Evolutionary conservation across 1,140 invertebrate genomes (phyloP).

Genomic region (Coenobita brevimanus): DNA sequence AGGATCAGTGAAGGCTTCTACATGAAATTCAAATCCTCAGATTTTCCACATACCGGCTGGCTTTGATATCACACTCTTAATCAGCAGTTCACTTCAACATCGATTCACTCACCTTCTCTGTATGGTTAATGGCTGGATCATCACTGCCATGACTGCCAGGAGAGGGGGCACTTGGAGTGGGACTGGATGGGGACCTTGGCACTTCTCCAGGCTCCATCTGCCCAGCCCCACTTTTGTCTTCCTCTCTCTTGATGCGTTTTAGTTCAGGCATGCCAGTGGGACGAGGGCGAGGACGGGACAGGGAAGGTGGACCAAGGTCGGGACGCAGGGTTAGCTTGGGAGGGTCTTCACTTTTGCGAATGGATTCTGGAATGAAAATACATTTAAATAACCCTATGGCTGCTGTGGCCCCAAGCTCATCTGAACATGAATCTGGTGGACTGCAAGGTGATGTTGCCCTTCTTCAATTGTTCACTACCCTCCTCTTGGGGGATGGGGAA

Average conservation of each 20-base stretch:
- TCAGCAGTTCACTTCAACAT: too few species aligned
- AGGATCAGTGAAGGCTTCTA: too few species aligned
- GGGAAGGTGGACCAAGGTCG: slow-evolving; percentile 36
- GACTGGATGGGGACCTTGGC: slow-evolving; percentile 34
- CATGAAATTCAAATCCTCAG: too few species aligned
- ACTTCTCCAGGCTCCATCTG: slow-evolving; percentile 50
- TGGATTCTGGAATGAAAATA: slow-evolving; percentile 38
- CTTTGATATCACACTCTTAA: too few species aligned
- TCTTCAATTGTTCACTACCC: too few species aligned
- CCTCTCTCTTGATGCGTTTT: slow-evolving; percentile 52
- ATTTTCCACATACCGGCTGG: not conserved
- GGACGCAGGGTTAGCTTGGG: slow-evolving; percentile 64
- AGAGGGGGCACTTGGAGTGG: not conserved
- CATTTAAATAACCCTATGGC: not conserved
- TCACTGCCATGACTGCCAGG: slow-evolving; percentile 56
- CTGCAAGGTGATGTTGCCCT: too few species aligned
- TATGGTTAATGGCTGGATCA: slow-evolving; percentile 43
- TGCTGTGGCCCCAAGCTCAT: too few species aligned
- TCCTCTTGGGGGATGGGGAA: too few species aligned
- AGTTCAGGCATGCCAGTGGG: slow-evolving; percentile 54
- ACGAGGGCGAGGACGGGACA: slow-evolving; percentile 28
- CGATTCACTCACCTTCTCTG: too few species aligned
- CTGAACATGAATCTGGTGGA: too few species aligned
- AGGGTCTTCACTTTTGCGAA: slow-evolving; percentile 56
- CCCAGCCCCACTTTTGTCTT: slow-evolving; percentile 13